Conservation (phyloP, 2,888 invertebrate genomes). For the Hydrotaea diabolus region DNA sequence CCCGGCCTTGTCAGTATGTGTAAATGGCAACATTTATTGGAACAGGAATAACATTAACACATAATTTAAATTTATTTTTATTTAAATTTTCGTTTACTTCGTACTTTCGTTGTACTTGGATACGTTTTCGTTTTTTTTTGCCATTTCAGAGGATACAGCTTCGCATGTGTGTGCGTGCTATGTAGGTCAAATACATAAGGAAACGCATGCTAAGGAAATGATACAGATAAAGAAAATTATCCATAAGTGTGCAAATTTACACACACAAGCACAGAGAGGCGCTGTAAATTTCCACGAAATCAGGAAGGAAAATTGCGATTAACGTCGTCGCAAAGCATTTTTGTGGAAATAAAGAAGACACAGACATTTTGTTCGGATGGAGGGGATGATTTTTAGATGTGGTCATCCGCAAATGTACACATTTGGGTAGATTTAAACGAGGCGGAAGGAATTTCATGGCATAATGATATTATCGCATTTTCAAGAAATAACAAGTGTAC, state of each 20-base stretch:
- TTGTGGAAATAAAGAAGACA: too few relatives aligned
- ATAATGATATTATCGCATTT: too few relatives aligned
- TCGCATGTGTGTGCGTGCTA: conserved; percentile 20
- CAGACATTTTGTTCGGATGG: too few relatives aligned
- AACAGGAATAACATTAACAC: conserved; percentile 65
- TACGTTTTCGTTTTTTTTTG: neutral
- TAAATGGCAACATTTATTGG: conserved; percentile 62
- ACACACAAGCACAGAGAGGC: neutral
- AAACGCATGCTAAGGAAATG: conserved; percentile 13
- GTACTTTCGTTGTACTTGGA: neutral
- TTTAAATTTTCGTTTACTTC: conserved; percentile 27
- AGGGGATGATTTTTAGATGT: too few relatives aligned
- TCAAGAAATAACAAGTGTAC: too few relatives aligned
- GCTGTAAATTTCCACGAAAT: conserved; percentile 30
- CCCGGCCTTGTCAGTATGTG: conserved; percentile 1
- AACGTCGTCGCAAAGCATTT: too few relatives aligned
- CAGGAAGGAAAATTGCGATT: conserved; percentile 28
- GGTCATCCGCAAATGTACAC: too few relatives aligned
- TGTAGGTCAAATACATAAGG: conserved; percentile 55
- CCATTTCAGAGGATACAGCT: neutral
- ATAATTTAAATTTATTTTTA: conserved; percentile 67
- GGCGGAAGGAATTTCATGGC: too few relatives aligned
- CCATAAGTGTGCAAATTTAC: conserved; percentile 14
- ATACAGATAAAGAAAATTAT: conserved; percentile 34
- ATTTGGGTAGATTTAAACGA: too few relatives aligned